phyloP scores from a whole-genome alignment of 1,140 invertebrate species.

The Tyrophagus putrescentiae region DNA sequence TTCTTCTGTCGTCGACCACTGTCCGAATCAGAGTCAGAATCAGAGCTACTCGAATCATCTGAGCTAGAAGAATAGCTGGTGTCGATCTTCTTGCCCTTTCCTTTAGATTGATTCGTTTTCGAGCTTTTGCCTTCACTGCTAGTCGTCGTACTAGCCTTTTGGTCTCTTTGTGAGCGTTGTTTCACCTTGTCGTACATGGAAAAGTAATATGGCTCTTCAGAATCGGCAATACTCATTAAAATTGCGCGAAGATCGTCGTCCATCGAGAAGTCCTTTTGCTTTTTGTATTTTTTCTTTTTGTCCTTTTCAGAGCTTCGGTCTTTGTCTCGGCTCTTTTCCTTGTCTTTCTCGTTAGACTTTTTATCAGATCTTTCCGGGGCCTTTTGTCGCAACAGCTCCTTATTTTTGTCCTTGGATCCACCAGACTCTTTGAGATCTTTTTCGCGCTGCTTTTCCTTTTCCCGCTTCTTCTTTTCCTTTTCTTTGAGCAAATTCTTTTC shows the following conservation, averaged over 20 bases:
- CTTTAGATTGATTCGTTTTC: too few relatives aligned
- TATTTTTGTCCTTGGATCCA: constrained; percentile 22
- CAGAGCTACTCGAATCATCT: too few relatives aligned
- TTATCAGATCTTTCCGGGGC: background rate
- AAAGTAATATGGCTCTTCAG: constrained; percentile 61
- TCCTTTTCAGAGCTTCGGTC: constrained; percentile 30
- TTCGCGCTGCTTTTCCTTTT: background rate
- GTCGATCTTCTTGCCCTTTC: too few relatives aligned
- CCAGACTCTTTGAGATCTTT: constrained; percentile 22
- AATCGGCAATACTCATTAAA: too few relatives aligned
- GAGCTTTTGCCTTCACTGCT: too few relatives aligned
- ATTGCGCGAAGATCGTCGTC: constrained; percentile 31
- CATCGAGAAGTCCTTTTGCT: constrained; percentile 27
- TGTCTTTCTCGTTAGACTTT: background rate
- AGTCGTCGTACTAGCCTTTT: too few relatives aligned
- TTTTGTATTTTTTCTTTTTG: constrained; percentile 30
- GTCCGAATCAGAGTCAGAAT: constrained; percentile 26
- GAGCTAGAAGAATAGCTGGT: too few relatives aligned
- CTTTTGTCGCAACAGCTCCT: background rate
- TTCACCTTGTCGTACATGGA: constrained; percentile 99
- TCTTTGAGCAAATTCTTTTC: constrained; percentile 11
- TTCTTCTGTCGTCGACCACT: constrained; percentile 23
- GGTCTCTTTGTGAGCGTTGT: constrained; percentile 71
- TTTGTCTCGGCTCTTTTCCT: constrained; percentile 33
- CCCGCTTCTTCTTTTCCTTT: constrained; percentile 17